Conservation (phyloP, 1,140 invertebrate species). For the Lerema accius region DNA sequence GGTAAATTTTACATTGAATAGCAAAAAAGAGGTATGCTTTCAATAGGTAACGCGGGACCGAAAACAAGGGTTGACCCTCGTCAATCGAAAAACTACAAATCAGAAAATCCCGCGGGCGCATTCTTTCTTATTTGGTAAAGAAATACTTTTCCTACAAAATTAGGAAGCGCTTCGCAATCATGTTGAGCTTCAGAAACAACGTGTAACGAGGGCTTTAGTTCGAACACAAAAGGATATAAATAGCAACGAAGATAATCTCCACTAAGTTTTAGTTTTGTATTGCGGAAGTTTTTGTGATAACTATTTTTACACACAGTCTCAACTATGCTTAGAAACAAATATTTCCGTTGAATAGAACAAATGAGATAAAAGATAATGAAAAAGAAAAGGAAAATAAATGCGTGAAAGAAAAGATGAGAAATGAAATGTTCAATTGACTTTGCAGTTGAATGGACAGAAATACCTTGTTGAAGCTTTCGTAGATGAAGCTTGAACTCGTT, state of each 20-base stretch:
- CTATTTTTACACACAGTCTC: background rate
- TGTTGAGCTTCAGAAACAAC: conserved; percentile 5
- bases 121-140: background rate
- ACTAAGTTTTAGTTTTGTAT: background rate
- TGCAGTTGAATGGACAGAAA: background rate
- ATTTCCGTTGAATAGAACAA: background rate
- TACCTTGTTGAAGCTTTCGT: background rate
- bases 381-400: background rate
- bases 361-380: background rate
- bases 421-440: background rate
- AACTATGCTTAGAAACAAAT: background rate
- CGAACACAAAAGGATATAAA: background rate
- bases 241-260: background rate
- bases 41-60: background rate
- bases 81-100: conserved; percentile 8
- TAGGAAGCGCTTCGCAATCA: conserved; percentile 9
- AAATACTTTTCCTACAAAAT: conserved; percentile 2
- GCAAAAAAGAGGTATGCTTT: background rate
- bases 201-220: background rate
- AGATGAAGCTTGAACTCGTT: no score
- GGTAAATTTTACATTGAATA: background rate
- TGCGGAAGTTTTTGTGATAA: background rate
- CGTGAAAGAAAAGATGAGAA: background rate
- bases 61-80: conserved; percentile 8
- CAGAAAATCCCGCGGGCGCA: conserved; percentile 9